A percentile compares a stretch with the other conserved stretches of the same genome.
Evolutionary conservation across 37 sponge, comb jelly and placozoan genomes (phyloP).

Genomic region (Crambe crambe): DNA sequence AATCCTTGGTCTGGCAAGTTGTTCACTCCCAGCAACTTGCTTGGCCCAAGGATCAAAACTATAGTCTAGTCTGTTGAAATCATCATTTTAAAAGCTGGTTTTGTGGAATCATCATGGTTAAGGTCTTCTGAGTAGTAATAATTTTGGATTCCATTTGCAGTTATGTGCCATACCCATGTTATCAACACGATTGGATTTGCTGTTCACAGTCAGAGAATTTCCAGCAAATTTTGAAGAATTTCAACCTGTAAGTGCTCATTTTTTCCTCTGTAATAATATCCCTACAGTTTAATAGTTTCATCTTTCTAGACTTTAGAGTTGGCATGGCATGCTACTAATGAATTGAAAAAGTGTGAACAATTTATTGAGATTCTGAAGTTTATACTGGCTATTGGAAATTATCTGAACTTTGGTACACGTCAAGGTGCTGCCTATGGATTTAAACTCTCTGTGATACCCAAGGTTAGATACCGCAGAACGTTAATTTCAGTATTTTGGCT

Average conservation of each 20-base stretch:
- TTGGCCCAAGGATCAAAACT: too few relatives aligned
- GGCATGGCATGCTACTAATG: slow-evolving; percentile 72
- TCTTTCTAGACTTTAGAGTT: slow-evolving; percentile 44
- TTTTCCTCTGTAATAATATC: neutral
- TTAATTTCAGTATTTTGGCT: neutral
- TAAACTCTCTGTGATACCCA: slow-evolving; percentile 62
- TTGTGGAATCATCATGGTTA: too few relatives aligned
- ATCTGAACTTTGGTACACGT: slow-evolving; percentile 75
- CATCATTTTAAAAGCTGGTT: too few relatives aligned
- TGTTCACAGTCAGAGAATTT: slow-evolving; percentile 71
- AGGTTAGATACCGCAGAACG: slow-evolving; percentile 24
- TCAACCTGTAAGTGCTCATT: slow-evolving; percentile 58
- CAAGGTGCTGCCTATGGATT: slow-evolving; percentile 84
- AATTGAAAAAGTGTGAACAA: slow-evolving; percentile 34
- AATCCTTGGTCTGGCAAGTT: too few relatives aligned
- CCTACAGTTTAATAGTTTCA: neutral
- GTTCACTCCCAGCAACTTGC: too few relatives aligned
- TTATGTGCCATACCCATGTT: slow-evolving; percentile 67
- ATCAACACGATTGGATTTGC: slow-evolving; percentile 63
- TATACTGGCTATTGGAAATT: slow-evolving; percentile 85
- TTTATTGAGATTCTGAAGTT: slow-evolving; percentile 74
- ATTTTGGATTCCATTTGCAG: too few relatives aligned
- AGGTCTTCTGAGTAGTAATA: too few relatives aligned
- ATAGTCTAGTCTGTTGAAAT: too few relatives aligned
- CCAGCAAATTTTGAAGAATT: slow-evolving; percentile 77